Evolutionary conservation across 2,888 invertebrate genomes (phyloP).

Genomic region (Laothoe populi): DNA sequence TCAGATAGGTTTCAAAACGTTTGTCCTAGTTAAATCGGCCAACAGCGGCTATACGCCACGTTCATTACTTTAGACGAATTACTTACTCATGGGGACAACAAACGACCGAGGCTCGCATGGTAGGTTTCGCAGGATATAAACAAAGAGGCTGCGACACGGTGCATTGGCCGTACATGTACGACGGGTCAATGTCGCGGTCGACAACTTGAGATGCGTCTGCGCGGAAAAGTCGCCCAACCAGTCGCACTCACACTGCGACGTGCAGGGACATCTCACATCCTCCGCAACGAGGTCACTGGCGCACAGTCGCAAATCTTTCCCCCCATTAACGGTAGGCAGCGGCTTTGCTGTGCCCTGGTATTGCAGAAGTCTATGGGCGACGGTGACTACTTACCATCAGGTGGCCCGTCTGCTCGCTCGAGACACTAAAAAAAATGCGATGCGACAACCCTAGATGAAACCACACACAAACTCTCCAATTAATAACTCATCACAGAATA

Average conservation of each 20-base stretch:
- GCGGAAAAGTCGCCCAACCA: constrained; percentile 69
- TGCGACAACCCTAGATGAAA: neutral
- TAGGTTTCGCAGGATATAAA: constrained; percentile 75
- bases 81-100: constrained; percentile 50
- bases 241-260: constrained; percentile 52
- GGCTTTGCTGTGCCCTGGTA: too few species aligned
- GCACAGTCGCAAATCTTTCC: constrained; percentile 49
- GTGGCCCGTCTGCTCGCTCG: too few species aligned
- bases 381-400: too few species aligned
- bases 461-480: constrained; percentile 17
- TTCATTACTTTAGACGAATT: constrained; percentile 33
- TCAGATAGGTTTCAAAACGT: constrained; percentile 17
- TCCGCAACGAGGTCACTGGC: constrained; percentile 73
- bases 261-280: constrained; percentile 56
- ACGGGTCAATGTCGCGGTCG: constrained; percentile 82
- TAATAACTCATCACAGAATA: constrained; percentile 13
- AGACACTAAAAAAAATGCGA: too few species aligned
- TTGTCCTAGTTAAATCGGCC: constrained; percentile 6
- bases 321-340: too few species aligned
- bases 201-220: constrained; percentile 71
- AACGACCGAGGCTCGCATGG: constrained; percentile 52
- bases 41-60: constrained; percentile 13
- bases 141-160: constrained; percentile 82
- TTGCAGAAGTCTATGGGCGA: too few species aligned
- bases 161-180: constrained; percentile 80